Base-by-base conservation (phyloP, 2,888 invertebrate species). In the Drymonia ruficornis region DNA sequence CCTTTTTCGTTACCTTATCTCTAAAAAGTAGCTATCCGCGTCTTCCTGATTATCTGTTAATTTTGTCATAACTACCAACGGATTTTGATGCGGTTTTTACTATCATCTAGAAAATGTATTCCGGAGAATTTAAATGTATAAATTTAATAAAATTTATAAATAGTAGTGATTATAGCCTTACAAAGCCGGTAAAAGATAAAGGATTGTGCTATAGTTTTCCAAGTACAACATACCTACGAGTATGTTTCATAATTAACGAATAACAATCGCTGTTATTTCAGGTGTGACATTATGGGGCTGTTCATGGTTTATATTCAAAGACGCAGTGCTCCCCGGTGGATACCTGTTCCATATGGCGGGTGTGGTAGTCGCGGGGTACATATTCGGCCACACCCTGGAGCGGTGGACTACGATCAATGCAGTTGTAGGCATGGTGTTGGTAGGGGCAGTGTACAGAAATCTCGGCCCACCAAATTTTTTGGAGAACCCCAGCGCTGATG, bases 361-460 rank as follows among this genome's bases (percentile, higher is more conserved):
- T 6, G 74, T 92, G 31, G 83, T 88, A 9, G 55, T 83, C 23
- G 78, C 77, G 0, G 92, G 91, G 13, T 92, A 92, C 56, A 65
- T 84, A 12, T 78, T 82, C 52, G 91, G 92, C 0, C 92, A 92
- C 57, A 86, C 85, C 1, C 61, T 92, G 48, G 91, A 91, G 67
- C 76, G 90, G 66, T 88, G 81, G 60, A 91, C 91, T 40, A 86
- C 87, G 36, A 69, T 92, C 51, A 84, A 83, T 61, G 81, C 90
- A 15, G 81, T 90, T 8, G 87, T 91, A 12, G 91, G 91, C 9
- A 92, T 92, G 92, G 89, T 90, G 28, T 66, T 92, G 47, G 78
- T 82, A 36, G 92, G 92, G 52, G 89, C 83, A 13, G 65, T 91
- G 28, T 89, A 80, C 61, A 87, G 89, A 77, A 81, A 84, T 62